A percentile compares a stretch with the other conserved stretches of the same genome.
These are phyloP conservation scores for Macrochelys suwanniensis DNA, from an alignment of 2,797 vertebrate genomes.

Conservation along the genomic window DNA sequence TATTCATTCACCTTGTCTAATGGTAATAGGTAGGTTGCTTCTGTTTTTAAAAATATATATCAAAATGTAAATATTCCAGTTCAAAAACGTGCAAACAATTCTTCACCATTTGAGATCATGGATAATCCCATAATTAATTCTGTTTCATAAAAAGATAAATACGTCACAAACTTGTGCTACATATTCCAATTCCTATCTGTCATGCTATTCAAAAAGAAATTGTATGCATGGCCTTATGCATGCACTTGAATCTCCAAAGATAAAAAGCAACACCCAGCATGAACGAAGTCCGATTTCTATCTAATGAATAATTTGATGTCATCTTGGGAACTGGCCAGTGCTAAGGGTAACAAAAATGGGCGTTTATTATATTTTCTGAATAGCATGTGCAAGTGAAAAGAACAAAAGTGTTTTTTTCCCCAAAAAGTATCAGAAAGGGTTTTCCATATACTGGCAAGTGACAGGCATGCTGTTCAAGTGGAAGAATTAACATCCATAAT, in stretches of 20 bases:
- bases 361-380: background rate
- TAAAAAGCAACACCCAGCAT: background rate
- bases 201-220: background rate
- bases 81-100: background rate
- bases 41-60: background rate
- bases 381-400: background rate
- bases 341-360: background rate
- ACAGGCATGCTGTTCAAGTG: background rate
- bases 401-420: background rate
- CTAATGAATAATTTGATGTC: background rate
- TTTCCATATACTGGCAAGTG: background rate
- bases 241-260: background rate
- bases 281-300: background rate
- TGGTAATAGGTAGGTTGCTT: background rate
- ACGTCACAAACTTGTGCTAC: background rate
- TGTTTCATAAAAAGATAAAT: background rate
- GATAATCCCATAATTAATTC: background rate
- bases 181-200: background rate
- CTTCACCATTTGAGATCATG: background rate
- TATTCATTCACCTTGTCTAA: background rate
- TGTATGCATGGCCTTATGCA: background rate
- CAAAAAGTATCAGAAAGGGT: background rate
- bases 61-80: background rate
- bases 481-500: background rate
- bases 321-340: background rate